Base-by-base conservation (phyloP, 2,888 invertebrate genomes). In the Carcina quercana region DNA sequence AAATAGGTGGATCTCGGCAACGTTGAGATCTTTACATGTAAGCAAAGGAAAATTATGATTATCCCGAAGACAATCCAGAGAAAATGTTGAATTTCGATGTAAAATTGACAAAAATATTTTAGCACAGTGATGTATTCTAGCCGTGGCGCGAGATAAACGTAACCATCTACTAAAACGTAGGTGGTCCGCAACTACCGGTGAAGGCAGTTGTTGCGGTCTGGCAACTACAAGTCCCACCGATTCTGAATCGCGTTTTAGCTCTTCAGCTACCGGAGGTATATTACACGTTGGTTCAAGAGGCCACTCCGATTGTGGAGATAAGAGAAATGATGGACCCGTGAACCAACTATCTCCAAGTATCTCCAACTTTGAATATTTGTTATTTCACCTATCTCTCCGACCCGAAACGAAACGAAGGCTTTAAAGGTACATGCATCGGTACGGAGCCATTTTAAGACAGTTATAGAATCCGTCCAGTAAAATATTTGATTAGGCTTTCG, bases 321-420 rank as follows among this genome's bases (percentile, higher is more conserved):
- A 13, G 3, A 30, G 6, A 30, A 30, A 30, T 3, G 22, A 15
- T 10, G 30, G 30, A 11, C 30, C 30, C 2, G 15, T 15, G 8
- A 30, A 30, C 30, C 22, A 27, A 12, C 21, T 1, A 38, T 39
- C 0, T 45, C 45, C 2, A 45, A 25, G 35, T 38, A 47, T 3
- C 34, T 20, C 46, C 43, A 46, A 1, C 39, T 28, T 1, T 20
- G 28, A 1, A 22, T n/a, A 0, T 13, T 24, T 3, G 40, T 30
- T 5, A n/a, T 28, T 3, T 47, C 45, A n/a, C 32, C 28, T 8
- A 47, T 49, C 10, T 40, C 40, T 1, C 41, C 45, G 1, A 47
- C 11, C 2, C 45, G 11, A 28, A 51, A 42, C 1, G 46, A 43
- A 7, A 44, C 40, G 21, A 39, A 44, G 0, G 35, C 26, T 28